A percentile compares a stretch with the other conserved stretches of the same genome.
Evolutionary conservation across 2,888 invertebrate genomes (phyloP).

Genomic region (Patella depressa): DNA sequence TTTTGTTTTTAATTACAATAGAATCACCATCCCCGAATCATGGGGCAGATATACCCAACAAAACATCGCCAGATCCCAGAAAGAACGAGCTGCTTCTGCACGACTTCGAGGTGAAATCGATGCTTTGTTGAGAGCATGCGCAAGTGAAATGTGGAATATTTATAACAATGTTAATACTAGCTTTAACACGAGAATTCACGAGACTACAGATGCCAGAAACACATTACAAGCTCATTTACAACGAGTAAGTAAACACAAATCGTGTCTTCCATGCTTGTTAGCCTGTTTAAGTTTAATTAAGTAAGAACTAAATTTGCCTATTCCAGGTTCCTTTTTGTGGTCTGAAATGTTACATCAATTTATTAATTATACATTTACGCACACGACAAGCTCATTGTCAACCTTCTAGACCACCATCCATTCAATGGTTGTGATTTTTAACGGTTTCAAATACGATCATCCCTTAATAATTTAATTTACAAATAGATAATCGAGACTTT

Average conservation of each 20-base stretch:
- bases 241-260: conserved; percentile 50
- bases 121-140: conserved; percentile 60
- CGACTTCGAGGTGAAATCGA: conserved; percentile 67
- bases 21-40: conserved; percentile 78
- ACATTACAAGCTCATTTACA: conserved; percentile 68
- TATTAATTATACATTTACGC: too few relatives aligned
- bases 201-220: conserved; percentile 67
- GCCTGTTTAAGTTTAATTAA: too few relatives aligned
- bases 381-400: too few relatives aligned
- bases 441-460: too few relatives aligned
- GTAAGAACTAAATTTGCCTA: too few relatives aligned
- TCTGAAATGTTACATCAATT: too few relatives aligned
- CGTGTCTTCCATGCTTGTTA: too few relatives aligned
- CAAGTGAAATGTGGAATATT: conserved; percentile 70
- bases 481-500: too few relatives aligned
- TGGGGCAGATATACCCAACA: conserved; percentile 69
- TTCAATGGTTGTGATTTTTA: too few relatives aligned
- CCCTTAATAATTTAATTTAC: too few relatives aligned
- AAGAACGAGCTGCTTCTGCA: conserved; percentile 65
- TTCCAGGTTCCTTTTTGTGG: too few relatives aligned
- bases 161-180: conserved; percentile 69
- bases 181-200: conserved; percentile 65
- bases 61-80: conserved; percentile 69
- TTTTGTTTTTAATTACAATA: conserved; percentile 50
- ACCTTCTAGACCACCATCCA: too few relatives aligned